These are phyloP conservation scores for Chironomus riparius DNA, from an alignment of 2,888 invertebrate genomes.

Conservation along the genomic window DNA sequence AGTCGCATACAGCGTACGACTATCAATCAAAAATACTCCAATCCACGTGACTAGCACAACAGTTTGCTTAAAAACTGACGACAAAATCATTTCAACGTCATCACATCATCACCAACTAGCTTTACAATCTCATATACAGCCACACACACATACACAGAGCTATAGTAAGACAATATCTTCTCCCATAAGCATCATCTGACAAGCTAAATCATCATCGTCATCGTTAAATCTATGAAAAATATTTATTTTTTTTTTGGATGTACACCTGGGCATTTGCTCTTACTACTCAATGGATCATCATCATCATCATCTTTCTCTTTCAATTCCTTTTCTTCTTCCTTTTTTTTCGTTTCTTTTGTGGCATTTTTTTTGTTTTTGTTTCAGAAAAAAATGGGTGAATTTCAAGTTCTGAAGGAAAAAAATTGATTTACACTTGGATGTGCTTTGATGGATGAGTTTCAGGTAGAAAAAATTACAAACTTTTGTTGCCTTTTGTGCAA, in stretches of 20 bases:
- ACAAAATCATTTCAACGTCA: too few species aligned
- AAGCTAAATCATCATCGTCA: too few species aligned
- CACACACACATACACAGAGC: too few species aligned
- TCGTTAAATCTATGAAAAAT: too few species aligned
- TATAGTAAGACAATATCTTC: too few species aligned
- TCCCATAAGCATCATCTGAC: too few species aligned
- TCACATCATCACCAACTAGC: too few species aligned
- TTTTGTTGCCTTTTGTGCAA: background rate
- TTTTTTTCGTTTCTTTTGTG: background rate
- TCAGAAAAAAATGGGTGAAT: background rate
- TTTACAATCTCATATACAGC: too few species aligned
- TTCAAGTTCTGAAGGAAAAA: background rate
- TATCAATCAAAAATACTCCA: too few species aligned
- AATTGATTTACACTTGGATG: background rate
- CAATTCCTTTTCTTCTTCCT: background rate
- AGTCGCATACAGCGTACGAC: too few species aligned
- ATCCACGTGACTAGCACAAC: too few species aligned
- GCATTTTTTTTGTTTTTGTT: background rate
- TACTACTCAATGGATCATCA: background rate
- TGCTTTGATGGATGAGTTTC: background rate
- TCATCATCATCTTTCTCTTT: background rate
- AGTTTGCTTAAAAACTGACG: too few species aligned
- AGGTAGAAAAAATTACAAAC: background rate
- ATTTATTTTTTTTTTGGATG: background rate
- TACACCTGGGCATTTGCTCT: background rate